These are phyloP conservation scores for Agrypnia vestita DNA, from an alignment of 1,140 invertebrate species.

Conservation along the genomic window DNA sequence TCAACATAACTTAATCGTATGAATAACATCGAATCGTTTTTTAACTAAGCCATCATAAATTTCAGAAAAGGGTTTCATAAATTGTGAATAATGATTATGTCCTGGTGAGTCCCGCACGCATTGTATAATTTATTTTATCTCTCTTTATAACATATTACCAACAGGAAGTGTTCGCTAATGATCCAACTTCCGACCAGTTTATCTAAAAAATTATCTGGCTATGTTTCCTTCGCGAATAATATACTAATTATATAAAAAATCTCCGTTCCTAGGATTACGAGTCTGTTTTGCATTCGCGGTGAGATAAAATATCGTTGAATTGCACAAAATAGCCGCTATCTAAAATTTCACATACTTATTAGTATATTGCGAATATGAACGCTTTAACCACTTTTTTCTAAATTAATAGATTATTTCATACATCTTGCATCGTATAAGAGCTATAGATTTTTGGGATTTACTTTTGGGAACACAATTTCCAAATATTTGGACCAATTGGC, in stretches of 20 bases:
- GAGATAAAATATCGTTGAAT: not conserved
- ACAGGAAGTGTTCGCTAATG: conserved; percentile 40
- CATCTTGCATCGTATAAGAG: too few species aligned
- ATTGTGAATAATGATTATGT: not conserved
- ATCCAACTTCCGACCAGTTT: conserved; percentile 27
- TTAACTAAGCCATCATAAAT: too few species aligned
- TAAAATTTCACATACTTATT: not conserved
- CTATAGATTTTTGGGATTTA: too few species aligned
- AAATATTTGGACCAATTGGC: too few species aligned
- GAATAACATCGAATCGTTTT: too few species aligned
- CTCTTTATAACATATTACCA: conserved; percentile 9
- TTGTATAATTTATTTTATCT: conserved; percentile 29
- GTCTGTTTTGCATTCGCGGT: conserved; percentile 4
- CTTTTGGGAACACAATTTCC: too few species aligned
- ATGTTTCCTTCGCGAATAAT: conserved; percentile 15
- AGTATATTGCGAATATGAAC: too few species aligned
- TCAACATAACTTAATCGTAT: too few species aligned
- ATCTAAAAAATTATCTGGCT: conserved; percentile 25
- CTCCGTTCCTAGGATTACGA: too few species aligned
- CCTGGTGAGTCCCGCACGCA: conserved; percentile 1
- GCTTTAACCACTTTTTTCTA: too few species aligned
- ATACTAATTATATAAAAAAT: not conserved
- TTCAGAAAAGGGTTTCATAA: too few species aligned
- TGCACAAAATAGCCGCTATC: not conserved
- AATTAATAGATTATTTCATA: too few species aligned